These are phyloP conservation scores for Nowickia ferox DNA, from an alignment of 2,888 invertebrate genomes.

Conservation along the genomic window DNA sequence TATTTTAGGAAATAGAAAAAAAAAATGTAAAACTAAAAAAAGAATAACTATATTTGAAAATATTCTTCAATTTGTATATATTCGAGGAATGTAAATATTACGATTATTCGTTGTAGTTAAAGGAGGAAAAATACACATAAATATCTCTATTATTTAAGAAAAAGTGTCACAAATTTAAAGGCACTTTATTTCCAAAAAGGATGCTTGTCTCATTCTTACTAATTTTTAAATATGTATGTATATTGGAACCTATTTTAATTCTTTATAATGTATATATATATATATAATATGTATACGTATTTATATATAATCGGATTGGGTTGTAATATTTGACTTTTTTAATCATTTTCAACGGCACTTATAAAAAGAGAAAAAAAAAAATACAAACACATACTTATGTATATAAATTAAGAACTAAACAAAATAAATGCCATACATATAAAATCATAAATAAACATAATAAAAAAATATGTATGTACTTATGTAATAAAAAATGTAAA, in stretches of 20 bases:
- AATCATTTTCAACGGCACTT: conserved; percentile 68
- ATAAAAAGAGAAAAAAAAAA: conserved; percentile 52
- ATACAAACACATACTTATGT: conserved; percentile 43
- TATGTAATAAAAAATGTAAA: conserved; percentile 30
- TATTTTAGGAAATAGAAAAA: conserved; percentile 22
- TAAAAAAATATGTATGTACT: conserved; percentile 11
- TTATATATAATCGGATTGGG: conserved; percentile 6
- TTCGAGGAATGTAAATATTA: conserved; percentile 62
- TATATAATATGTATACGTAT: conserved; percentile 20
- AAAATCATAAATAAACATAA: conserved; percentile 67
- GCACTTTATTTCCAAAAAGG: conserved; percentile 65
- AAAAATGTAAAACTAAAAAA: conserved; percentile 31
- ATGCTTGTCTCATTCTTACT: conserved; percentile 38
- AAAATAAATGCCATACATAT: conserved; percentile 71
- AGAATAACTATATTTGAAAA: conserved; percentile 23
- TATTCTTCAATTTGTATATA: conserved; percentile 36
- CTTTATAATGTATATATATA: conserved; percentile 25
- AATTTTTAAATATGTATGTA: conserved; percentile 24
- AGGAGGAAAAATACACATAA: conserved; percentile 5
- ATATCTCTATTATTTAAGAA: conserved; percentile 35
- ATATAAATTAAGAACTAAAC: conserved; percentile 65
- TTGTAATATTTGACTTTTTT: conserved; percentile 53
- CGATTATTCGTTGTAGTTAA: conserved; percentile 57
- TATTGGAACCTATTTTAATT: conserved; percentile 46
- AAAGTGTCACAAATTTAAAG: conserved; percentile 61